phyloP scores from a whole-genome alignment of 2,113 vertebrate genomes.

The Pseudorhombus dupliciocellatus region DNA sequence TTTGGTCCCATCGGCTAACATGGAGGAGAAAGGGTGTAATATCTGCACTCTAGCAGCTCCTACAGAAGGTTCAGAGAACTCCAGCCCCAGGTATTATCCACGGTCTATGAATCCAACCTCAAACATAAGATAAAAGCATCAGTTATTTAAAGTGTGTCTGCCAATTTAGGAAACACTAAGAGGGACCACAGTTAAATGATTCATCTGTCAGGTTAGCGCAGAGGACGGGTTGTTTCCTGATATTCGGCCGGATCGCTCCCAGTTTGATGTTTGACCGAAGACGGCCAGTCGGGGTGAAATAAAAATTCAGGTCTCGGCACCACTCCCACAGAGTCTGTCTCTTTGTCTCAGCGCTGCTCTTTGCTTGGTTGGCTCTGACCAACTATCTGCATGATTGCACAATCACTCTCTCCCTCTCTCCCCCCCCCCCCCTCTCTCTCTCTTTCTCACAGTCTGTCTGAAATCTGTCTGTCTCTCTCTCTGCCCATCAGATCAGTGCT shows the following conservation, averaged over 20 bases:
- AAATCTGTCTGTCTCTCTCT: neutral
- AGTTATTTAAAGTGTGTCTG: neutral
- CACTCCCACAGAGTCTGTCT: constrained; percentile 63
- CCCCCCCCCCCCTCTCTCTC: constrained; percentile 9
- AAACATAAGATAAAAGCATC: neutral
- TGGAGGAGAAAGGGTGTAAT: too few relatives aligned
- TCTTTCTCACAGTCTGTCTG: constrained; percentile 20
- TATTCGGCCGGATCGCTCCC: constrained; percentile 17
- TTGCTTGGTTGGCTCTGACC: constrained; percentile 64
- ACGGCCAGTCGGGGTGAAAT: constrained; percentile 46
- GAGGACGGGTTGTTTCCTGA: neutral
- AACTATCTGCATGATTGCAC: constrained; percentile 67
- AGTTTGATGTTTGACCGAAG: constrained; percentile 48
- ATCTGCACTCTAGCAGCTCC: too few relatives aligned
- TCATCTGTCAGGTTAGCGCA: neutral
- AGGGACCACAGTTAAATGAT: neutral
- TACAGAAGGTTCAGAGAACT: too few relatives aligned
- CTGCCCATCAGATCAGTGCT: constrained; percentile 66
- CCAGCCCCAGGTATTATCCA: neutral
- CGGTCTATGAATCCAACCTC: neutral
- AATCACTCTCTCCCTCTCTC: constrained; percentile 26
- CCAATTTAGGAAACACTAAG: neutral
- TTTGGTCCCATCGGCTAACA: too few relatives aligned
- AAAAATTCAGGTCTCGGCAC: constrained; percentile 57
- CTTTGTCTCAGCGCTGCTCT: constrained; percentile 53